A percentile compares a stretch with the other conserved stretches of the same genome.
Conservation (phyloP, 30 jellyfish, hydroid and myxozoan species). For the Calvadosia cruxmelitensis region DNA sequence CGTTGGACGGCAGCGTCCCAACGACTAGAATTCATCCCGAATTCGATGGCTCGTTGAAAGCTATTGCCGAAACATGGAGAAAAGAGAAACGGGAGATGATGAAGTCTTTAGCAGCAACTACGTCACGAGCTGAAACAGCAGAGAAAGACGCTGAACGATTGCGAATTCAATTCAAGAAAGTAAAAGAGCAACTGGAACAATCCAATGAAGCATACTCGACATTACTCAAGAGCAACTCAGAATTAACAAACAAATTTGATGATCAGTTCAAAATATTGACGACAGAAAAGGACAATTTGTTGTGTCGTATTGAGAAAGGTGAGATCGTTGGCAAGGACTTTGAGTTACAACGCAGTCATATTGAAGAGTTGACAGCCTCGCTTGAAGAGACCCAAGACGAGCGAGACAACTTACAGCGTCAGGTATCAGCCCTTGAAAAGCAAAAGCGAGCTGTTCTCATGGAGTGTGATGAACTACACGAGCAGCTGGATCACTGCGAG, state of each 20-base stretch:
- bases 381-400: constrained; percentile 56
- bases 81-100: constrained; percentile 59
- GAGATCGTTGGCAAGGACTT: constrained; percentile 20
- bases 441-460: constrained; percentile 26
- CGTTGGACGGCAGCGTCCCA: neutral
- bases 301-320: constrained; percentile 11
- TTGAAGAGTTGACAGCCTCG: constrained; percentile 12
- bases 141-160: constrained; percentile 59
- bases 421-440: constrained; percentile 53
- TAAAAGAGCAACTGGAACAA: constrained; percentile 66
- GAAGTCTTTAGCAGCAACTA: constrained; percentile 32
- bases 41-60: constrained; percentile 54
- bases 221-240: constrained; percentile 45
- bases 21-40: constrained; percentile 30
- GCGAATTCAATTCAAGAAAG: constrained; percentile 54
- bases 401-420: constrained; percentile 43
- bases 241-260: constrained; percentile 55
- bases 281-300: constrained; percentile 32
- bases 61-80: constrained; percentile 48
- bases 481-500: constrained; percentile 83
- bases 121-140: constrained; percentile 34
- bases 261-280: constrained; percentile 24
- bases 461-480: constrained; percentile 91
- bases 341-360: constrained; percentile 18
- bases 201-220: constrained; percentile 50